Evolutionary conservation across 2,888 invertebrate genomes (phyloP).

Genomic region (Tinea trinotella): DNA sequence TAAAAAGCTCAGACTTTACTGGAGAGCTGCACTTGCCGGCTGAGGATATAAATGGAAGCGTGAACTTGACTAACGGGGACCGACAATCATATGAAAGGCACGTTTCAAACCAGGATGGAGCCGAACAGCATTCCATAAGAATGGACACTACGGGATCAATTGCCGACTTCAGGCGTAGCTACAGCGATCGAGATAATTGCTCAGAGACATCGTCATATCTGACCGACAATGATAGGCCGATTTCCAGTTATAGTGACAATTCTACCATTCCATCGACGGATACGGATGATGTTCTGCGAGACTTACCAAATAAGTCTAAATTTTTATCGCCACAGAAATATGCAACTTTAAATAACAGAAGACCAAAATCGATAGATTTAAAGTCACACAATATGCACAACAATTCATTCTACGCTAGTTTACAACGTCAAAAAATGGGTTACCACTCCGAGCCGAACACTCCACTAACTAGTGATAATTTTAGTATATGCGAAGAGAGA

Average conservation of each 20-base stretch:
- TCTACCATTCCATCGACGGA: constrained; percentile 66
- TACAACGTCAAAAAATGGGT: constrained; percentile 58
- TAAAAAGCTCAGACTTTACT: constrained; percentile 56
- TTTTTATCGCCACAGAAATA: constrained; percentile 66
- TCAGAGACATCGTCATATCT: constrained; percentile 65
- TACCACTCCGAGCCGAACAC: constrained; percentile 68
- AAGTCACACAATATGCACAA: constrained; percentile 44
- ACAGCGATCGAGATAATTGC: constrained; percentile 66
- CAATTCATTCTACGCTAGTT: constrained; percentile 50
- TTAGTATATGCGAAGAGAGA: constrained; percentile 43
- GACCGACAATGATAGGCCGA: constrained; percentile 64
- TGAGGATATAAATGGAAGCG: constrained; percentile 47
- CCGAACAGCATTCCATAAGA: constrained; percentile 61
- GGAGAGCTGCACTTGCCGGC: constrained; percentile 42
- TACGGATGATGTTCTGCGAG: constrained; percentile 63
- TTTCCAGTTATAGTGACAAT: constrained; percentile 66
- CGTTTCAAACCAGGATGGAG: constrained; percentile 49
- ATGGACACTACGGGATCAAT: constrained; percentile 57
- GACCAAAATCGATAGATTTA: constrained; percentile 64
- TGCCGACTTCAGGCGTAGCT: constrained; percentile 59
- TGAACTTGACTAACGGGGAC: constrained; percentile 54
- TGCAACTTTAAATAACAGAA: constrained; percentile 59
- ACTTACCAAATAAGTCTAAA: constrained; percentile 60
- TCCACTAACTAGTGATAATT: constrained; percentile 47
- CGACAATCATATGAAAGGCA: constrained; percentile 51